Percentiles rank a stretch among this genome's conserved stretches.
Conservation (phyloP, 2,113 vertebrate genomes). For the Heloderma charlesbogerti region DNA sequence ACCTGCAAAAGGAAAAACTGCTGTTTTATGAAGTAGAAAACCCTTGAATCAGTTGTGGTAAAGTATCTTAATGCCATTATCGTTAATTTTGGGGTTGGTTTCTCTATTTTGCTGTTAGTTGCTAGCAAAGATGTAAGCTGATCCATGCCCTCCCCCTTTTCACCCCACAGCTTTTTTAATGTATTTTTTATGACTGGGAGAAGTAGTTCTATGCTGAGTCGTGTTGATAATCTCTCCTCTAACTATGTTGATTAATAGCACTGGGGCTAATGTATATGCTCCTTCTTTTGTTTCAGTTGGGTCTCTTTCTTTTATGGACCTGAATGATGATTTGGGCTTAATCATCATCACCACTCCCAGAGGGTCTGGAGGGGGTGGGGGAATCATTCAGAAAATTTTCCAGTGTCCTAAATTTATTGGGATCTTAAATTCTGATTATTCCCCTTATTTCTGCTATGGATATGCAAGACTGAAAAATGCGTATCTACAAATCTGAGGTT, state of each 20-base stretch:
- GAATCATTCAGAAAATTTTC: too few species aligned
- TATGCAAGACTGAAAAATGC: background rate
- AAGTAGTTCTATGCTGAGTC: background rate
- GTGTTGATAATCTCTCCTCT: background rate
- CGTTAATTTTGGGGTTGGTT: background rate
- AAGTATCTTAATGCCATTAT: background rate
- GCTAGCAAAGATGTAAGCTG: background rate
- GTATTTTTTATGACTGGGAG: background rate
- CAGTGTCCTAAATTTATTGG: too few species aligned
- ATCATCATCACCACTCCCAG: too few species aligned
- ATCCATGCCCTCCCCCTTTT: background rate
- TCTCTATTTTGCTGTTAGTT: background rate
- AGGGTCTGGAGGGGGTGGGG: too few species aligned
- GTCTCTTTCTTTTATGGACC: background rate
- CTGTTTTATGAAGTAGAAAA: background rate
- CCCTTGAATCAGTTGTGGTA: background rate
- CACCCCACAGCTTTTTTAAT: background rate
- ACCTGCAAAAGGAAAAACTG: background rate
- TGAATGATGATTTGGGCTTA: background rate
- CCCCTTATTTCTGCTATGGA: too few species aligned
- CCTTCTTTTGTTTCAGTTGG: background rate
- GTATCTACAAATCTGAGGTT: background rate
- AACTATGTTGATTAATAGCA: background rate
- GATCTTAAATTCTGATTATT: too few species aligned
- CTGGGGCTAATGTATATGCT: background rate